A percentile compares a stretch with the other conserved stretches of the same genome.
Evolutionary conservation across 2,888 invertebrate genomes (phyloP).

Genomic region (Limnephilus marmoratus): DNA sequence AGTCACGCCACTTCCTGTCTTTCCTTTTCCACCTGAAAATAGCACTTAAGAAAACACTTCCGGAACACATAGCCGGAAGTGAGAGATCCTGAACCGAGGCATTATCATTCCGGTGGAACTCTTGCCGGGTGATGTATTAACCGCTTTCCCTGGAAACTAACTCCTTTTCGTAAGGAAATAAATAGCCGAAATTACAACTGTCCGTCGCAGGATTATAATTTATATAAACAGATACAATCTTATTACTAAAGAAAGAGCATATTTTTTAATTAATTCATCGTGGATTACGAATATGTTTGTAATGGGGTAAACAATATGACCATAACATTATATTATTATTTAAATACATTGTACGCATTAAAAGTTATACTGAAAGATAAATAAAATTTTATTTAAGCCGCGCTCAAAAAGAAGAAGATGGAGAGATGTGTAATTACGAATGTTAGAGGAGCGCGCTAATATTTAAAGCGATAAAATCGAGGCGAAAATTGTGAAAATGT

Average conservation of each 20-base stretch:
- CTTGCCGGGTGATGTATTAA: slow-evolving; percentile 47
- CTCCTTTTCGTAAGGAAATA: slow-evolving; percentile 5
- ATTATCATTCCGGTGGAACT: slow-evolving; percentile 36
- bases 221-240: slow-evolving; percentile 1
- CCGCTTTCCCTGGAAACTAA: neutral
- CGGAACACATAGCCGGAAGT: slow-evolving; percentile 59
- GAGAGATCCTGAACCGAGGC: slow-evolving; percentile 25
- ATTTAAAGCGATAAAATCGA: no score
- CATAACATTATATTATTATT: neutral
- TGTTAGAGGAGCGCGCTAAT: no score
- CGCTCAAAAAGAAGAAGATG: no score
- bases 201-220: slow-evolving; percentile 34
- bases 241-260: neutral
- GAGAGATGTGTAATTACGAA: no score
- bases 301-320: neutral
- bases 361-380: neutral
- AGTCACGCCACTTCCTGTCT: slow-evolving; percentile 55
- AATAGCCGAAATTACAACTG: slow-evolving; percentile 41
- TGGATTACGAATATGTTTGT: neutral
- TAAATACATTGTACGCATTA: neutral
- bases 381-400: no score
- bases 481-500: no score
- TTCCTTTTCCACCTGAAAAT: slow-evolving; percentile 57
- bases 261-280: neutral
- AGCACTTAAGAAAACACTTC: slow-evolving; percentile 61